Base-by-base conservation (phyloP, 2,797 vertebrate species). In the Platalea minor region DNA sequence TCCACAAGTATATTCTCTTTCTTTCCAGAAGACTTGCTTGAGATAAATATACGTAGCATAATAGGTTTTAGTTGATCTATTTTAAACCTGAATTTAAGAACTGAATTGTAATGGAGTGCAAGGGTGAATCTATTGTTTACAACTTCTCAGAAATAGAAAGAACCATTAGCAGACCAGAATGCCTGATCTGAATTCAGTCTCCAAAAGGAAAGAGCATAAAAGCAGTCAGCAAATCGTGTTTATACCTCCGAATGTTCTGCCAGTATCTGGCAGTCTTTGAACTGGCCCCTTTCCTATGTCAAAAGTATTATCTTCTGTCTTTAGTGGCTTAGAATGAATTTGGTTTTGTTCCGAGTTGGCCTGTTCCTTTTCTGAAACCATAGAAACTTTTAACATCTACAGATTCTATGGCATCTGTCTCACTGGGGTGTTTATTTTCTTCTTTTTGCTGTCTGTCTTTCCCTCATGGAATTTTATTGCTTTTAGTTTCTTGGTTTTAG, bases 241-340 rank as follows among this genome's bases (percentile, higher is more conserved):
- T 94, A 53, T 89, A 54, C 56, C 23, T 87, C 70, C 3, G 7
- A 91, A 73, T 94, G 95, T 95, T 93, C 95, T 92, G 95, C 93
- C 96, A 94, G 92, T 28, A 45, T 67, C 79, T 96, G 88, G 68
- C 93, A 94, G 0, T 41, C 70, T 82, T 89, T 48, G 35, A 82
- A 6, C 26, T 79, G 84, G 56, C 17, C 20, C 65, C 80, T 91
- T 79, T 48, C 5, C 83, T 72, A 3, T 59, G 77, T 43, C 33
- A 57, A 6, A 46, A 84, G 41, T 65, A 81, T 88, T 93, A 45
- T 53, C n/a, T 88, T 57, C 69, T 73, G 26, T 80, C 29, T 51
- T 51, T 20, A 57, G 59, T 70, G 56, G 67, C 63, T 76, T 83
- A 43, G 79, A 93, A 85, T 63, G 10, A 35, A 70, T 91, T 80